A percentile compares a stretch with the other conserved stretches of the same genome.
These are phyloP conservation scores for Polyergus mexicanus DNA, from an alignment of 1,140 invertebrate species.

Conservation along the genomic window DNA sequence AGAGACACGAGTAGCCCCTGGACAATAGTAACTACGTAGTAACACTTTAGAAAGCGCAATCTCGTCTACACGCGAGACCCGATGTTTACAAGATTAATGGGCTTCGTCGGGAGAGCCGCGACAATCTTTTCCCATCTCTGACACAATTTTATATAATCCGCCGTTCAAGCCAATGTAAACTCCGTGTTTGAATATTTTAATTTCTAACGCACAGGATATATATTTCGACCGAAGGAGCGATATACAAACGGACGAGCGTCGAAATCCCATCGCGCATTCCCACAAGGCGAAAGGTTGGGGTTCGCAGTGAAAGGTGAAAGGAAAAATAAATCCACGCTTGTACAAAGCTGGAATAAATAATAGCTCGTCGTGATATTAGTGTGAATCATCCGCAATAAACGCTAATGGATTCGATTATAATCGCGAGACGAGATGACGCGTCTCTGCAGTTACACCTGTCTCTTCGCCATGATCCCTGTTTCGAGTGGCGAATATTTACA, in stretches of 20 bases:
- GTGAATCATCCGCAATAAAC: slow-evolving; percentile 15
- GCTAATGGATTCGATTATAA: background rate
- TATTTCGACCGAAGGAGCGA: background rate
- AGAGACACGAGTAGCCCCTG: background rate
- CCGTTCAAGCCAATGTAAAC: background rate
- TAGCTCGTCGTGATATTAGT: slow-evolving; percentile 10
- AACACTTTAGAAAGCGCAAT: slow-evolving; percentile 55
- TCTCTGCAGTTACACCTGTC: background rate
- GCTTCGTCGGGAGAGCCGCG: slow-evolving; percentile 4
- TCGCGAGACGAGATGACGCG: background rate
- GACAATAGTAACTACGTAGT: slow-evolving; percentile 32
- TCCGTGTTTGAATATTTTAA: slow-evolving; percentile 39
- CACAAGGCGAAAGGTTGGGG: slow-evolving; percentile 69
- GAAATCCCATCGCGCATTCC: slow-evolving; percentile 31
- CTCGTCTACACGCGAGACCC: slow-evolving; percentile 5
- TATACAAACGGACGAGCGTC: slow-evolving; percentile 41
- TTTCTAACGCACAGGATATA: slow-evolving; percentile 24
- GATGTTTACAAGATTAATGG: slow-evolving; percentile 58
- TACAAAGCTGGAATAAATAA: slow-evolving; percentile 26
- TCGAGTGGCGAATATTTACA: background rate
- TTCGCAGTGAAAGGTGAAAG: slow-evolving; percentile 73
- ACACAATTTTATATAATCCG: slow-evolving; percentile 47
- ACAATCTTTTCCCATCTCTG: background rate
- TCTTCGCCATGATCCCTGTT: background rate
- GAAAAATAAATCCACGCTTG: slow-evolving; percentile 60